Percentiles rank a stretch among this genome's conserved stretches.
Conservation (phyloP, 1,140 invertebrate genomes). For the Steinernema feltiae region DNA sequence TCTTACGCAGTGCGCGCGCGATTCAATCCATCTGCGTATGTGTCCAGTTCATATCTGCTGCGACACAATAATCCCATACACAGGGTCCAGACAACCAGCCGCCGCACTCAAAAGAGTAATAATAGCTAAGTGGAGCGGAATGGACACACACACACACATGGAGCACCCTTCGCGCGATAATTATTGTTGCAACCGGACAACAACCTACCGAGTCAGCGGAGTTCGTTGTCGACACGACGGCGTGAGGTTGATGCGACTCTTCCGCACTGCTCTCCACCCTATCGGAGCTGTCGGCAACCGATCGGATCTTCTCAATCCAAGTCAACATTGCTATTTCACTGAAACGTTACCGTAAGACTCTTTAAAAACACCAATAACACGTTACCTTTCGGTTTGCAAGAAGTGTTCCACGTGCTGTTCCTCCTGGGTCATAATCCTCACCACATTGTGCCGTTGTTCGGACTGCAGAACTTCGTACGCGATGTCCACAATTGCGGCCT, state of each 20-base stretch:
- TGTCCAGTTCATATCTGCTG: background rate
- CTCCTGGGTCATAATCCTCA: background rate
- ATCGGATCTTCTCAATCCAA: constrained; percentile 5
- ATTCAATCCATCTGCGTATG: background rate
- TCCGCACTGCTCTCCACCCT: background rate
- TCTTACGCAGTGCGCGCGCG: background rate
- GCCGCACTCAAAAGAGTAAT: constrained; percentile 15
- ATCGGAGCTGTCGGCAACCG: background rate
- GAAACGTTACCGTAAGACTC: background rate
- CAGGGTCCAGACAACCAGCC: background rate
- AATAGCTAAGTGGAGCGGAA: constrained; percentile 13
- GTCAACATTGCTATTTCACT: background rate
- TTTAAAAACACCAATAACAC: background rate
- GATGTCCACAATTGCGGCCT: constrained; percentile 9
- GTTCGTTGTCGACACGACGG: background rate
- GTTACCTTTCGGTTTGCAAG: background rate
- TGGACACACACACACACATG: constrained; percentile 6
- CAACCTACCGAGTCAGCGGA: constrained; percentile 7
- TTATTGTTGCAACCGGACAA: constrained; percentile 11
- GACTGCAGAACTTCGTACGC: background rate
- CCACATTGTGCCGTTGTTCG: constrained; percentile 3
- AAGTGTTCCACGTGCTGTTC: constrained; percentile 1
- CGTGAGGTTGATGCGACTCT: background rate
- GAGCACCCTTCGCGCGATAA: constrained; percentile 10
- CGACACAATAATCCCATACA: constrained; percentile 12